phyloP scores from a whole-genome alignment of 2,113 vertebrate species.

The Psephotus haematonotus region DNA sequence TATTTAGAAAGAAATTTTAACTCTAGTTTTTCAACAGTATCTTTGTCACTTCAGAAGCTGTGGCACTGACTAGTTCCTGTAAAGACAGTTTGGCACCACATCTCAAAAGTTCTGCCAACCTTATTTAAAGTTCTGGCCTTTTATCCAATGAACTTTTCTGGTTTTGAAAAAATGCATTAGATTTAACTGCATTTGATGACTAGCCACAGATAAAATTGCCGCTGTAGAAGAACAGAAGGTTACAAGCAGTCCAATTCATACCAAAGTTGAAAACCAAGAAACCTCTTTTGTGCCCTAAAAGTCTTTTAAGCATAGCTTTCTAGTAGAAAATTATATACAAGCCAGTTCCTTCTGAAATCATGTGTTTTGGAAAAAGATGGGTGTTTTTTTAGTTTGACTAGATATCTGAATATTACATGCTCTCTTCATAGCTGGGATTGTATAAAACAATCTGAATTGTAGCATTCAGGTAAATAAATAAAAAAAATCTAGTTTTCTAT shows the following conservation, averaged over 20 bases:
- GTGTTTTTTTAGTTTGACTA: not conserved
- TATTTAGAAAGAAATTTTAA: not conserved
- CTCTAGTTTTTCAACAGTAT: not conserved
- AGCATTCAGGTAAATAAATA: not conserved
- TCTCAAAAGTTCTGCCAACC: not conserved
- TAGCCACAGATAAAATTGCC: not conserved
- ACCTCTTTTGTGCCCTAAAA: not conserved
- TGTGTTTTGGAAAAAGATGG: not conserved
- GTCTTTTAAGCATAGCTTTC: not conserved
- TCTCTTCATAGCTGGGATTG: not conserved
- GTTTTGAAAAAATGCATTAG: not conserved
- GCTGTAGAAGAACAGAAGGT: not conserved
- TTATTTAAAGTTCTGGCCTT: not conserved
- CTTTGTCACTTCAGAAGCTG: not conserved
- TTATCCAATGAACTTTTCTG: not conserved
- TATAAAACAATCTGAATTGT: not conserved
- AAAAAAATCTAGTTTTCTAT: not conserved
- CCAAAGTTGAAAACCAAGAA: not conserved
- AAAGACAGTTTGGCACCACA: not conserved
- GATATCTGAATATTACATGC: not conserved
- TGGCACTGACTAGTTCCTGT: not conserved
- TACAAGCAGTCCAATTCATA: not conserved
- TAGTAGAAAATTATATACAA: not conserved
- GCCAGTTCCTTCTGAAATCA: not conserved
- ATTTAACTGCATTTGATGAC: not conserved